Conservation (phyloP, 2,113 vertebrate species). For the Thunnus maccoyii region DNA sequence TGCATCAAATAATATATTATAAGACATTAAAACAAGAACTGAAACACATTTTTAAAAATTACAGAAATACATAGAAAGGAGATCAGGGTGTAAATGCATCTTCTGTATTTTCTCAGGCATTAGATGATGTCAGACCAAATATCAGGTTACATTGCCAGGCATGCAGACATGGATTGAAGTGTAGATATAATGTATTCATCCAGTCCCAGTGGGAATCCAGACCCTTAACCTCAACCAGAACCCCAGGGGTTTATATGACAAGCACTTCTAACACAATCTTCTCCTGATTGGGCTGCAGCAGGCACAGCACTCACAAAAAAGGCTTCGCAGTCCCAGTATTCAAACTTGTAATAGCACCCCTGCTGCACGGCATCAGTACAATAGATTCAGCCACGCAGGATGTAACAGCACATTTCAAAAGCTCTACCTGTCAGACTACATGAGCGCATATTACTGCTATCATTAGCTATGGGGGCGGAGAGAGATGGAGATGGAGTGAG, state of each 20-base stretch:
- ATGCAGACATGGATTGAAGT: conserved; percentile 18
- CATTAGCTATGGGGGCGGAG: conserved; percentile 28
- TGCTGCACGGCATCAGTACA: conserved; percentile 26
- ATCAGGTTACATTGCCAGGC: not conserved
- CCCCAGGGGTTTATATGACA: conserved; percentile 31
- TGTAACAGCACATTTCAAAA: conserved; percentile 13
- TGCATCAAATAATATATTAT: not conserved
- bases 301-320: conserved; percentile 33
- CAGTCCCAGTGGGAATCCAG: conserved; percentile 30
- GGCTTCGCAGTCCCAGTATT: conserved; percentile 33
- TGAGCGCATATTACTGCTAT: conserved; percentile 49
- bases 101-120: not conserved
- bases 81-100: not conserved
- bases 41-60: not conserved
- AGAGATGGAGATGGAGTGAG: conserved; percentile 38
- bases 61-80: not conserved
- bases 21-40: not conserved
- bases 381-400: conserved; percentile 21
- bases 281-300: conserved; percentile 61
- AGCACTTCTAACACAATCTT: conserved; percentile 58
- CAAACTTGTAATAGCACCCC: conserved; percentile 41
- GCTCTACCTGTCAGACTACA: conserved; percentile 52
- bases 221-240: conserved; percentile 39
- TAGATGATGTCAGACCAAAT: not conserved
- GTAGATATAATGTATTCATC: conserved; percentile 35